These are phyloP conservation scores for Hoplias malabaricus DNA, from an alignment of 2,113 vertebrate genomes.

Conservation along the genomic window DNA sequence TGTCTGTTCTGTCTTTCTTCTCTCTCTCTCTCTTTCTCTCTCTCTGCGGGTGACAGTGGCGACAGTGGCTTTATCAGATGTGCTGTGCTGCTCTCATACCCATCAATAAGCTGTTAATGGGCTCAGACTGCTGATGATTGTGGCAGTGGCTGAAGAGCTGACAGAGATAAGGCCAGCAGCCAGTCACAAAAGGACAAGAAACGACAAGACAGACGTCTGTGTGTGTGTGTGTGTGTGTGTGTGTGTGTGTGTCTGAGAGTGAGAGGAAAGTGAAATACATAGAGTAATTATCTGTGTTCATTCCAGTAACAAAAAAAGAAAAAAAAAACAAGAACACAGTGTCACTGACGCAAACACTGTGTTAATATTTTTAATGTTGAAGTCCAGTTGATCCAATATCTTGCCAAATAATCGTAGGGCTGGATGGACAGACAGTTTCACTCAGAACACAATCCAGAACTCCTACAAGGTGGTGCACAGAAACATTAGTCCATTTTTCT, in stretches of 20 bases:
- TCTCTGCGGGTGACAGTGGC: constrained; percentile 45
- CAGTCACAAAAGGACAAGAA: constrained; percentile 44
- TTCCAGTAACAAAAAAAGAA: too few relatives aligned
- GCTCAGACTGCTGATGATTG: constrained; percentile 59
- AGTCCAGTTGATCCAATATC: too few relatives aligned
- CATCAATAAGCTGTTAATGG: constrained; percentile 72
- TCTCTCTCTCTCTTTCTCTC: constrained; percentile 17
- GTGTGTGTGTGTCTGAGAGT: neutral
- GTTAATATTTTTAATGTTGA: too few relatives aligned
- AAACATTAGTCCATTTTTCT: too few relatives aligned
- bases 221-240: neutral
- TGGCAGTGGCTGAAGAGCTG: constrained; percentile 54
- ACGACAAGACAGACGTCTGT: too few relatives aligned
- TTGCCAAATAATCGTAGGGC: too few relatives aligned
- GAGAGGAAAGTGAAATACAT: neutral
- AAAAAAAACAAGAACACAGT: too few relatives aligned
- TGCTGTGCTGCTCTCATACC: constrained; percentile 61
- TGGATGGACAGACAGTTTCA: too few relatives aligned
- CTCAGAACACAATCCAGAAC: too few relatives aligned
- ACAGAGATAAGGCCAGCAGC: constrained; percentile 61
- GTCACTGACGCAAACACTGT: too few relatives aligned
- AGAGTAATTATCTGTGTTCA: too few relatives aligned
- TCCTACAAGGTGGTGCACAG: too few relatives aligned
- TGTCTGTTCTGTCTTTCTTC: neutral
- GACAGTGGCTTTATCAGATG: constrained; percentile 55